phyloP scores from a whole-genome alignment of 2,113 vertebrate species.

The Trematocara variabile region DNA sequence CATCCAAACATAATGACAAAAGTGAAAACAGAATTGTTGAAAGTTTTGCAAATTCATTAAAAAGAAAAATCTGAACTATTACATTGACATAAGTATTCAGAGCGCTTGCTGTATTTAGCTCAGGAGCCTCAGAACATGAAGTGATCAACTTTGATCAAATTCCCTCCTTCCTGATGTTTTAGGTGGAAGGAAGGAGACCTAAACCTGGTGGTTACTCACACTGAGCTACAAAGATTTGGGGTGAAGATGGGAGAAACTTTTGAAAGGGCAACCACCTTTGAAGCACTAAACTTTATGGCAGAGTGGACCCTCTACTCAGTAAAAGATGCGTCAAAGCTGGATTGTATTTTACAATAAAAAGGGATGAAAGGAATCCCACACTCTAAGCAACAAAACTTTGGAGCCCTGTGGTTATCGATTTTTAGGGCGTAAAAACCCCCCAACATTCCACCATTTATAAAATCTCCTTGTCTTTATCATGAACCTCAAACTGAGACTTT shows the following conservation, averaged over 20 bases:
- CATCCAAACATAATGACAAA: not conserved
- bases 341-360: not conserved
- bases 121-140: not conserved
- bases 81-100: not conserved
- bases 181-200: not conserved
- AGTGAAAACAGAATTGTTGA: not conserved
- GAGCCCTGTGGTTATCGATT: fast-evolving
- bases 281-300: not conserved
- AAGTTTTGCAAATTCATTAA: not conserved
- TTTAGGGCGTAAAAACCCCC: fast-evolving
- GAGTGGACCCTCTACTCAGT: not conserved
- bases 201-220: fast-evolving
- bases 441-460: not conserved
- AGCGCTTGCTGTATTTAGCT: not conserved
- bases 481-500: not conserved
- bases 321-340: not conserved
- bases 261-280: fast-evolving
- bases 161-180: not conserved
- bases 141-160: fast-evolving
- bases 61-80: not conserved
- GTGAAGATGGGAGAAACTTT: not conserved
- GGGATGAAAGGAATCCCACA: fast-evolving
- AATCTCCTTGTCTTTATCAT: not conserved
- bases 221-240: not conserved
- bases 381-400: not conserved